Conservation (phyloP, 2,888 invertebrate species). For the Ommatoiulus sabulosus region DNA sequence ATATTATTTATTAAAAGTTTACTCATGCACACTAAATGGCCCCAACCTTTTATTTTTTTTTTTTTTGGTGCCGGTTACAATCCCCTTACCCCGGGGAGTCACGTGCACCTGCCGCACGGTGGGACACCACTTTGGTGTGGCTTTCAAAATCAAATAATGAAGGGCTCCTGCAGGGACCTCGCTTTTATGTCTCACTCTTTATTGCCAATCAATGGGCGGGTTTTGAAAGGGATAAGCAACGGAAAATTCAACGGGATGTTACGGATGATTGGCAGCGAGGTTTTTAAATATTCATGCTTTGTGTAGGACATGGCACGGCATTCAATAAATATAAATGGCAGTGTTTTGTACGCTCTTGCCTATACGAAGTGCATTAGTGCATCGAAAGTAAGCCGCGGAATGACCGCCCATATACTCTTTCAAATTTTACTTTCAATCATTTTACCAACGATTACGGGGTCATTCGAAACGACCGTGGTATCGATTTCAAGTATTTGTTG, state of each 20-base stretch:
- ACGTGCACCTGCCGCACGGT: slow-evolving; percentile 17
- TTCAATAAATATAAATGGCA: slow-evolving; percentile 35
- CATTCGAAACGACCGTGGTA: too few species aligned
- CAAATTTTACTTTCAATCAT: too few species aligned
- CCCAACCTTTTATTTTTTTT: neutral
- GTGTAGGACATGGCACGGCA: slow-evolving; percentile 4
- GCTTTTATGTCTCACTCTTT: slow-evolving; percentile 17
- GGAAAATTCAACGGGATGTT: slow-evolving; percentile 29
- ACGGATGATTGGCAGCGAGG: neutral
- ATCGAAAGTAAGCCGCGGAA: neutral
- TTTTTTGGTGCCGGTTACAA: neutral
- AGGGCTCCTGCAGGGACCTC: slow-evolving; percentile 25
- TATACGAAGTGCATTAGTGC: neutral
- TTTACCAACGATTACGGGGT: too few species aligned
- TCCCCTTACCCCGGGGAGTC: neutral
- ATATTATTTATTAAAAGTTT: slow-evolving; percentile 42
- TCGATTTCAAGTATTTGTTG: too few species aligned
- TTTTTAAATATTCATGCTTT: slow-evolving; percentile 30
- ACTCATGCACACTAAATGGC: slow-evolving; percentile 34
- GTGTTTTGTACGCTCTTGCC: neutral
- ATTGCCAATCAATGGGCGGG: slow-evolving; percentile 11
- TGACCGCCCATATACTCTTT: neutral
- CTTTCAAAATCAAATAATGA: slow-evolving; percentile 31
- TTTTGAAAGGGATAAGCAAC: slow-evolving; percentile 1
- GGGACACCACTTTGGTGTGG: slow-evolving; percentile 38